Base-by-base conservation (phyloP, 2,888 invertebrate genomes). In the Malacosoma neustria region DNA sequence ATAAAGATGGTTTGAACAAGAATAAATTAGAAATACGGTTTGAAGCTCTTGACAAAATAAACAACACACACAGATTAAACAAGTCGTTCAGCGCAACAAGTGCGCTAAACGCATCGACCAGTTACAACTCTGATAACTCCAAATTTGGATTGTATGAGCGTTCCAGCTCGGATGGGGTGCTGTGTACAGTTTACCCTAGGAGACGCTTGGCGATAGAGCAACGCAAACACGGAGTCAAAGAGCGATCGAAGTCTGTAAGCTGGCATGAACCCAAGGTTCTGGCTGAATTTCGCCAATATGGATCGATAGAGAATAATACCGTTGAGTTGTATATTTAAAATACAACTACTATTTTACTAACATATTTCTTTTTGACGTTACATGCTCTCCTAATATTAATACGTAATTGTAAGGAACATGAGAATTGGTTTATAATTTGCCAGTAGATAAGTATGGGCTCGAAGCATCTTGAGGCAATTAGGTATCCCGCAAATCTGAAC, bases 91-190 rank as follows among this genome's bases (percentile, higher is more conserved):
- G 64, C 2, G 52, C 58, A 29, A 51, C 57, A 0, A 71, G 66
- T 30, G 54, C 64, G 31, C 36, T 61, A 1, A 54, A 60, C 14
- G 39, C 55, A 2, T 7, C 22, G 2, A 36, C 56, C 0, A 43
- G 39, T 14, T 41, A 42, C 0, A 37, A 33, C 1, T 40, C 47
- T n/a, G 46, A 42, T 4, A 30, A 41, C 11, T 35, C 38, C 4
- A 35, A 32, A 33, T 9, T 12, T n/a, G 52, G 51, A 9, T 41
- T 35, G 9, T 76, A 72, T 40, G 54, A 39, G 34, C 62, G 81
- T 2, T 62, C 74, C 0, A 72, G 75, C 32, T 84, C 82, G 0
- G 82, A 82, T 32, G 81, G 79, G 39, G 72, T 67, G 64, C 14
- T 81, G 6, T 73, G 71, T 37, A 71, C 66, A 0, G 46, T 57